Conservation (phyloP, 1,140 invertebrate genomes). For the Tetramorium parvispinum region DNA sequence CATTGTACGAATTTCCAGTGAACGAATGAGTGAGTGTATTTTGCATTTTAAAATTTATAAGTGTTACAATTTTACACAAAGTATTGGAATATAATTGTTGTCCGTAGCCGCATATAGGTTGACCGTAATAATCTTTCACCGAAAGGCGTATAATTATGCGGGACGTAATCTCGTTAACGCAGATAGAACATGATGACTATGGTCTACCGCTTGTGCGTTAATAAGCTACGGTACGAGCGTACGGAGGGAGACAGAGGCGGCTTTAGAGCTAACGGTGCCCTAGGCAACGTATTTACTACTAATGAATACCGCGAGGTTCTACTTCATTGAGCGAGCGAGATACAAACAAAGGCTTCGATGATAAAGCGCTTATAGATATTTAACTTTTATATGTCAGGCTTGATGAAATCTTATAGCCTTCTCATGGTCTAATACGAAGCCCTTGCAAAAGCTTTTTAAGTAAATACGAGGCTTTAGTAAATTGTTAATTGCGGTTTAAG, state of each 20-base stretch:
- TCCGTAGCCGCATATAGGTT: not conserved
- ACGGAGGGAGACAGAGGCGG: slow-evolving; percentile 28
- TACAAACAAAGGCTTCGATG: not conserved
- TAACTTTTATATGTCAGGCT: not conserved
- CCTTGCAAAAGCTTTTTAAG: not conserved
- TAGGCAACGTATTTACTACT: slow-evolving; percentile 30
- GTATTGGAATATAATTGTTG: not conserved
- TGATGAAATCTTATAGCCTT: slow-evolving; percentile 30
- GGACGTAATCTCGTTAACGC: slow-evolving; percentile 50
- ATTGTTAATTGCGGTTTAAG: slow-evolving; percentile 6
- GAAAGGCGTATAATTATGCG: slow-evolving; percentile 30
- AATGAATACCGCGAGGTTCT: slow-evolving; percentile 4
- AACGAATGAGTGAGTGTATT: not conserved
- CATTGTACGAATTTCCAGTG: too few species aligned
- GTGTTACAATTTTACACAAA: not conserved
- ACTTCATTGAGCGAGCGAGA: slow-evolving; percentile 1
- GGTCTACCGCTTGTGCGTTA: slow-evolving; percentile 34
- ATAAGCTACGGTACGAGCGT: slow-evolving; percentile 33
- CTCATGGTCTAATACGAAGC: slow-evolving; percentile 4
- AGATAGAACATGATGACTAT: slow-evolving; percentile 42
- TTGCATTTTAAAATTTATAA: slow-evolving; percentile 6
- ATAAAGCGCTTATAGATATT: slow-evolving; percentile 26
- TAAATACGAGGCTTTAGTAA: slow-evolving; percentile 4
- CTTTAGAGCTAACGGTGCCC: slow-evolving; percentile 1
- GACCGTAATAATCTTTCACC: slow-evolving; percentile 8